Evolutionary conservation across 2,888 invertebrate genomes (phyloP).

Genomic region (Chamaedrilus cognettii): DNA sequence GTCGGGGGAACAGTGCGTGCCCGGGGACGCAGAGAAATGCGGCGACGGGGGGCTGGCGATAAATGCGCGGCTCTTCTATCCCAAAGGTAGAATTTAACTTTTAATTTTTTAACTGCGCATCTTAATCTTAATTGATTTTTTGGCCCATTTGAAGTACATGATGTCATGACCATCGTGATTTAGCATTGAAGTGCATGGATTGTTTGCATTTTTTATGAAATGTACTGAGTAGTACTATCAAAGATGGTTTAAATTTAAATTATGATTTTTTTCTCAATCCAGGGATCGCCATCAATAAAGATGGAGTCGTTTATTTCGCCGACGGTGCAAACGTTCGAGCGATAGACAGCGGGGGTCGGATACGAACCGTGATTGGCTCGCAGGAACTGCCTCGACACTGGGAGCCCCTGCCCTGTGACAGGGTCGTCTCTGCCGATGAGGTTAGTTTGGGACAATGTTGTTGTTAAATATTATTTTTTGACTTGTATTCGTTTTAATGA

Average conservation of each 20-base stretch:
- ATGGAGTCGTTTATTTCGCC: conserved; percentile 95
- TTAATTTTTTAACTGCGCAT: too few species aligned
- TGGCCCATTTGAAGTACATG: too few species aligned
- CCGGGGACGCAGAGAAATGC: conserved; percentile 71
- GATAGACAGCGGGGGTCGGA: conserved; percentile 88
- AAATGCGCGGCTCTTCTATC: conserved; percentile 82
- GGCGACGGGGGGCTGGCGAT: conserved; percentile 93
- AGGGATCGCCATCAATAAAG: conserved; percentile 92
- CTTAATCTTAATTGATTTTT: too few species aligned
- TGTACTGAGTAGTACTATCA: too few species aligned
- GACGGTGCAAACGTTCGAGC: conserved; percentile 96
- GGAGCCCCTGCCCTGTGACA: conserved; percentile 90
- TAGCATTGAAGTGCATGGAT: not conserved
- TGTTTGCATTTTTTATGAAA: not conserved
- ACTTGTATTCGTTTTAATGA: too few species aligned
- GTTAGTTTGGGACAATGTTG: too few species aligned
- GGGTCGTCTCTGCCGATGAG: conserved; percentile 82
- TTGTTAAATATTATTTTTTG: too few species aligned
- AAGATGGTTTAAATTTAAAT: too few species aligned
- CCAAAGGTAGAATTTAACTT: conserved; percentile 90
- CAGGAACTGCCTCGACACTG: conserved; percentile 94
- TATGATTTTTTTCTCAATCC: too few species aligned
- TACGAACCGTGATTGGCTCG: conserved; percentile 92
- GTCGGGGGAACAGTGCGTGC: conserved; percentile 83
- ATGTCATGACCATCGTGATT: not conserved